These are phyloP conservation scores for Pseudopleuronectes americanus DNA, from an alignment of 2,797 vertebrate species.

Conservation along the genomic window DNA sequence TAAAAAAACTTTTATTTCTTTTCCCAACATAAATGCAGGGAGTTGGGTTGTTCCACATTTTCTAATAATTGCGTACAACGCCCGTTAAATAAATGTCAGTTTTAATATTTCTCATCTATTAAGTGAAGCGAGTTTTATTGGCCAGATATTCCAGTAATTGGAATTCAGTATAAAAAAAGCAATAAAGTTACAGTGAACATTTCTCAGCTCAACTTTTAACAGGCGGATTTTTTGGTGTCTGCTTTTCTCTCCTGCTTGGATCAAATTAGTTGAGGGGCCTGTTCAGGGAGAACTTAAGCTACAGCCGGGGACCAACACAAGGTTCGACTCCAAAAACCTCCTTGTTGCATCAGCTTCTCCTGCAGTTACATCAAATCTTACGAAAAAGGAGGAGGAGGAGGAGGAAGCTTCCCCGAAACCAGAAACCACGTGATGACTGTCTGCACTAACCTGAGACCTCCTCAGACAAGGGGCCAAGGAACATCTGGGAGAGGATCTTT, in stretches of 20 bases:
- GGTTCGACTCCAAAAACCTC: conserved; percentile 38
- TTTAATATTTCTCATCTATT: conserved; percentile 48
- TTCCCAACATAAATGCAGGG: conserved; percentile 32
- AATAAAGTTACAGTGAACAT: conserved; percentile 58
- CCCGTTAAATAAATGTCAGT: conserved; percentile 30
- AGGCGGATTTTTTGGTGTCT: conserved; percentile 60
- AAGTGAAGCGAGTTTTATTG: conserved; percentile 41
- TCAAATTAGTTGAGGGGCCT: conserved; percentile 67
- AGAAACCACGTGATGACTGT: conserved; percentile 5
- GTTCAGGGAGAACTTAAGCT: conserved; percentile 47
- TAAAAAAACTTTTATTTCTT: conserved; percentile 29
- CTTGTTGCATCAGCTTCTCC: conserved; percentile 55
- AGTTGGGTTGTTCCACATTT: conserved; percentile 29
- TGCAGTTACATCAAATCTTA: conserved; percentile 31
- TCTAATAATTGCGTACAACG: conserved; percentile 22
- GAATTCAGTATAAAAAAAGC: conserved; percentile 32
- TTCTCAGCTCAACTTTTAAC: conserved; percentile 60
- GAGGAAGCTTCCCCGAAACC: conserved; percentile 22
- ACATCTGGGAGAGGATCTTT: conserved; percentile 10
- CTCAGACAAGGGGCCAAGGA: conserved; percentile 14
- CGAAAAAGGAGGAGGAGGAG: background rate
- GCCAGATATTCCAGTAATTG: conserved; percentile 51
- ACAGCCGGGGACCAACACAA: conserved; percentile 41
- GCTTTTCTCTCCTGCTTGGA: conserved; percentile 66
- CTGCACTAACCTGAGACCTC: conserved; percentile 47